A percentile compares a stretch with the other conserved stretches of the same genome.
These are phyloP conservation scores for Periplaneta americana DNA, from an alignment of 1,140 invertebrate species.

Conservation along the genomic window DNA sequence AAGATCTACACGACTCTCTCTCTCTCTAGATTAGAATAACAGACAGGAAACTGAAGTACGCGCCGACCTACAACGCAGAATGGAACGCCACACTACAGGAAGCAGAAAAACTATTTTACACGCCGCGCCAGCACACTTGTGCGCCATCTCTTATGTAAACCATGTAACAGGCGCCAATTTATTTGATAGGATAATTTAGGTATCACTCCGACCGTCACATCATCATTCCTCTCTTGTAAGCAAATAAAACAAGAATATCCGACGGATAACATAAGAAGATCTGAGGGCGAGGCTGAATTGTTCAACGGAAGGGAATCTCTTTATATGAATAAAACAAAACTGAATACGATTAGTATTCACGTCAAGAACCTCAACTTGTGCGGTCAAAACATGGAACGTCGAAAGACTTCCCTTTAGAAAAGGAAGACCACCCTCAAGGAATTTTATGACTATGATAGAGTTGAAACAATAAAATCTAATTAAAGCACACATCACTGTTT, in stretches of 20 bases:
- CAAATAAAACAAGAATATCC: too few relatives aligned
- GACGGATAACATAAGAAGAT: neutral
- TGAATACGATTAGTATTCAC: neutral
- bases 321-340: neutral
- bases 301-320: neutral
- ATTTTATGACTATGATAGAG: too few relatives aligned
- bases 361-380: neutral
- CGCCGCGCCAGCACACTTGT: neutral
- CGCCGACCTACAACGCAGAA: neutral
- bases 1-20: too few relatives aligned
- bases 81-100: neutral
- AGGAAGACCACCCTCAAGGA: too few relatives aligned
- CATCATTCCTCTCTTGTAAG: neutral
- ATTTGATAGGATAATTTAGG: neutral
- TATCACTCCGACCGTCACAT: neutral
- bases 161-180: neutral
- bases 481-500: too few relatives aligned
- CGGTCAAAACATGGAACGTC: too few relatives aligned
- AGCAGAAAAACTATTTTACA: neutral
- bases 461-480: too few relatives aligned
- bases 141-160: neutral
- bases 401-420: too few relatives aligned
- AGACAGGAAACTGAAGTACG: neutral
- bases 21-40: too few relatives aligned
- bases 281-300: neutral